Evolutionary conservation across 1,140 invertebrate genomes (phyloP).

Genomic region (Leptopilina boulardi): DNA sequence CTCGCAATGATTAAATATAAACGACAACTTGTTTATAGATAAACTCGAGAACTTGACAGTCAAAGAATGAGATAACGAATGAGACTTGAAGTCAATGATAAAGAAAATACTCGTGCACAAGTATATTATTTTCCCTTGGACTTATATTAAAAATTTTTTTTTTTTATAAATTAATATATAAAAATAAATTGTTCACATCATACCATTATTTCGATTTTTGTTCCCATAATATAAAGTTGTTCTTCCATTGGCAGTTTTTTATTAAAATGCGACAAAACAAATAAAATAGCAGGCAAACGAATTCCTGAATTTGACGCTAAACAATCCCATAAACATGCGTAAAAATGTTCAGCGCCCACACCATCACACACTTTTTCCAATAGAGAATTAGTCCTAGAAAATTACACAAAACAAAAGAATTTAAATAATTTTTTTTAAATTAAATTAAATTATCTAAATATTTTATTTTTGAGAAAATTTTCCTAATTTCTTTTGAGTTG

Average conservation of each 20-base stretch:
- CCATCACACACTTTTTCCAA: conserved; percentile 88
- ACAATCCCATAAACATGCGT: conserved; percentile 93
- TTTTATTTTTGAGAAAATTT: too few species aligned
- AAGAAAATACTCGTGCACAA: background rate
- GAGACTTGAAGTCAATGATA: background rate
- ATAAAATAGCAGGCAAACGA: conserved; percentile 90
- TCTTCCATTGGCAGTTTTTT: conserved; percentile 89
- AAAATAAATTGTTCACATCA: background rate
- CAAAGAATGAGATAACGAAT: background rate
- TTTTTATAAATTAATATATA: background rate
- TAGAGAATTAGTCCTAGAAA: conserved; percentile 82
- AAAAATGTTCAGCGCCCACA: conserved; percentile 89
- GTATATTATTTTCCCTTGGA: too few species aligned
- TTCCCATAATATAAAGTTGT: conserved; percentile 91
- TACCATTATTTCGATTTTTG: conserved; percentile 90
- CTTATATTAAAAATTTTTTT: background rate
- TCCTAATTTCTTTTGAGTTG: too few species aligned
- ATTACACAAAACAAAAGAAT: conserved; percentile 17
- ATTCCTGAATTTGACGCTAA: conserved; percentile 88
- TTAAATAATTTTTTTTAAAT: background rate
- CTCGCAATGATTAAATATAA: background rate
- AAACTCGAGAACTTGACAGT: background rate
- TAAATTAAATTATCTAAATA: too few species aligned
- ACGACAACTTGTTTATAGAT: background rate
- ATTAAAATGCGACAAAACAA: conserved; percentile 89